Evolutionary conservation across 2,113 vertebrate species (phyloP).

Genomic region (Sinocyclocheilus rhinocerous): DNA sequence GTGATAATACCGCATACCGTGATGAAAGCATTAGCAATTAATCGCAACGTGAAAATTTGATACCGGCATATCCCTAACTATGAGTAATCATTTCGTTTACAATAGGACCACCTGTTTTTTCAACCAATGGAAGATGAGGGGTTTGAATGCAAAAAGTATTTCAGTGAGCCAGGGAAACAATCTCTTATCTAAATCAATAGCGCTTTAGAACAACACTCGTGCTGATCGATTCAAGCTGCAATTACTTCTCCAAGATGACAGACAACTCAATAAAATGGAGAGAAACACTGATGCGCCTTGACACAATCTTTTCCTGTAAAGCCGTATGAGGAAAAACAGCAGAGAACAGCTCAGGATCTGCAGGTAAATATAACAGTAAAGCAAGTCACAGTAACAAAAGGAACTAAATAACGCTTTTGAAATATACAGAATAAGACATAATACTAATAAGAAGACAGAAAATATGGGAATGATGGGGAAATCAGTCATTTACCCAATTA

Average conservation of each 20-base stretch:
- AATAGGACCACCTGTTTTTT: not conserved
- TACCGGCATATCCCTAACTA: no score
- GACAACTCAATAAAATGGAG: constrained; percentile 19
- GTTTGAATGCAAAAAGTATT: constrained; percentile 1
- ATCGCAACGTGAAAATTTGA: no score
- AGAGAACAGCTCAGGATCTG: not conserved
- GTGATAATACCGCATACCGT: no score
- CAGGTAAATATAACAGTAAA: not conserved
- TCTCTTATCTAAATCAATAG: constrained; percentile 21
- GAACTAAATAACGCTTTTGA: no score
- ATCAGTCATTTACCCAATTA: not conserved
- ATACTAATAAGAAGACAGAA: no score
- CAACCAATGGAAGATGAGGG: not conserved
- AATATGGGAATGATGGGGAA: not conserved
- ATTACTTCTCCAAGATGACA: not conserved
- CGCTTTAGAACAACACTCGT: not conserved
- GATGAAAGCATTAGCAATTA: no score
- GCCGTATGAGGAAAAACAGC: not conserved
- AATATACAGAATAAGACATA: no score
- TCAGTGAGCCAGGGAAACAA: not conserved
- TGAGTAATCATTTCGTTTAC: not conserved
- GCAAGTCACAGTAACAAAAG: not conserved
- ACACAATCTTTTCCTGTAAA: not conserved
- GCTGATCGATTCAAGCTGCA: constrained; percentile 11
- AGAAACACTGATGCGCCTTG: not conserved